Percentiles rank a stretch among this genome's conserved stretches.
These are phyloP conservation scores for Kuschelorhynchus macadamiae DNA, from an alignment of 2,888 invertebrate genomes.

Conservation along the genomic window DNA sequence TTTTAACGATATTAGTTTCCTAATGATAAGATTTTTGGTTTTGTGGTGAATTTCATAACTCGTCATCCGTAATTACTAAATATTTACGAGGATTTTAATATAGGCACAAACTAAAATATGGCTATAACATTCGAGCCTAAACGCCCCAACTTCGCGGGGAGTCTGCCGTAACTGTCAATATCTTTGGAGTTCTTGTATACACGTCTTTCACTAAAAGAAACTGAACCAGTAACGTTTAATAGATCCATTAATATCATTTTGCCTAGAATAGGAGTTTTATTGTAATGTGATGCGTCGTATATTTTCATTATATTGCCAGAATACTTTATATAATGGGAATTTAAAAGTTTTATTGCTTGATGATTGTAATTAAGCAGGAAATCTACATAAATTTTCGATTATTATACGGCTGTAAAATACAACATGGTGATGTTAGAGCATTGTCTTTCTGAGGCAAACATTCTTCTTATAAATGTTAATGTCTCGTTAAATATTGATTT, in stretches of 20 bases:
- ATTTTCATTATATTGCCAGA: constrained; percentile 49
- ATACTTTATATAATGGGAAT: constrained; percentile 19
- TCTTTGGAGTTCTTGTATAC: neutral
- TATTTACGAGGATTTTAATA: constrained; percentile 22
- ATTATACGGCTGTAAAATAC: constrained; percentile 29
- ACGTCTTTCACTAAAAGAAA: no score
- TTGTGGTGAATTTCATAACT: no score
- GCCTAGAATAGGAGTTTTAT: constrained; percentile 57
- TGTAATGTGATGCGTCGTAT: constrained; percentile 61
- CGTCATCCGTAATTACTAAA: constrained; percentile 2
- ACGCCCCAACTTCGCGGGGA: constrained; percentile 22
- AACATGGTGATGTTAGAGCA: constrained; percentile 5
- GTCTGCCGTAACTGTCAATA: constrained; percentile 21
- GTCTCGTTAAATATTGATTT: constrained; percentile 35
- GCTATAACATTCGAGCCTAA: neutral
- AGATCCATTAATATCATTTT: constrained; percentile 54
- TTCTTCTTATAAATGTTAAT: constrained; percentile 18
- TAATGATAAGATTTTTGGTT: no score
- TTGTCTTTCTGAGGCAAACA: constrained; percentile 7
- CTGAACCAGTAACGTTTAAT: constrained; percentile 11
- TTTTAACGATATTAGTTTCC: no score
- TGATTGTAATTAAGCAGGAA: constrained; percentile 39
- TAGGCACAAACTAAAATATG: constrained; percentile 12
- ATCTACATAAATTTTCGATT: constrained; percentile 37
- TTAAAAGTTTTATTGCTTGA: constrained; percentile 30